Percentiles rank a stretch among this genome's conserved stretches.
These are phyloP conservation scores for Triplophysa bombifrons DNA, from an alignment of 2,797 vertebrate genomes.

Conservation along the genomic window DNA sequence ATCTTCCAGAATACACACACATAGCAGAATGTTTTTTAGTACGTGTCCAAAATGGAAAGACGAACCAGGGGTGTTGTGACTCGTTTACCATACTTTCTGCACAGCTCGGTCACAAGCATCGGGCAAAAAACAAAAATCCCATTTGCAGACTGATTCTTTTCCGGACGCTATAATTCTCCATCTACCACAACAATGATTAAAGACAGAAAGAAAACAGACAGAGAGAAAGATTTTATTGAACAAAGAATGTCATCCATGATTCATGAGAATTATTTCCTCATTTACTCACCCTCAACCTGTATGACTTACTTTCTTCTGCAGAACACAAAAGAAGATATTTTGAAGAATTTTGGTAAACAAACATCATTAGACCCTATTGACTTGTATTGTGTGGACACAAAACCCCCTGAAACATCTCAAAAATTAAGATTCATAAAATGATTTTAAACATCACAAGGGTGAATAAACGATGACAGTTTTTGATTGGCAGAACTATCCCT, in stretches of 20 bases:
- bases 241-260: neutral
- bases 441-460: no score
- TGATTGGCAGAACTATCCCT: neutral
- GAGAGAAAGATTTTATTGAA: neutral
- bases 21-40: no score
- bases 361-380: no score
- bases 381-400: no score
- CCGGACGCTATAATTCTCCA: constrained; percentile 32
- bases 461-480: no score
- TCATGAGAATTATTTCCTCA: neutral
- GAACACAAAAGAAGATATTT: no score
- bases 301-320: no score
- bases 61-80: neutral
- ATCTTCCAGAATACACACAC: no score
- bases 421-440: no score
- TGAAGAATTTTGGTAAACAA: no score
- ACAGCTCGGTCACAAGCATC: neutral
- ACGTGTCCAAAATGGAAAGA: neutral
- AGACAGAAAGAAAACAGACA: neutral
- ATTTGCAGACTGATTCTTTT: constrained; percentile 23
- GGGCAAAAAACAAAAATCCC: neutral
- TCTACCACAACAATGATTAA: constrained; percentile 22
- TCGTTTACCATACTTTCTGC: constrained; percentile 22
- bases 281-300: no score
- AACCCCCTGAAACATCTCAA: no score